Evolutionary conservation across 2,113 vertebrate species (phyloP).

Genomic region (Mobula birostris): DNA sequence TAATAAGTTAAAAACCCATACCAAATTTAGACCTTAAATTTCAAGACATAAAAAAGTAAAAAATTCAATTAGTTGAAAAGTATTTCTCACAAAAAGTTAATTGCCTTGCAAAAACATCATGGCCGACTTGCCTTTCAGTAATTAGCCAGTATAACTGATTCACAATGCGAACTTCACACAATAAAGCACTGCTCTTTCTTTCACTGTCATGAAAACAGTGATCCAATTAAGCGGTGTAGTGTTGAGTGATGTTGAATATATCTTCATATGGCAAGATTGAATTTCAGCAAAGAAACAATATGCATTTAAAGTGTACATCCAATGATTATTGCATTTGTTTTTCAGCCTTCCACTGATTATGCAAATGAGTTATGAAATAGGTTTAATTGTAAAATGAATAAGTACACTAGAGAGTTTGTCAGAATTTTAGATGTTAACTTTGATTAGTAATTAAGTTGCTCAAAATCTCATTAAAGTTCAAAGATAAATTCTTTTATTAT

Average conservation of each 20-base stretch:
- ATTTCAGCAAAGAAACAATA: not conserved
- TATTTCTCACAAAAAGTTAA: not conserved
- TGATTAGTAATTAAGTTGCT: not conserved
- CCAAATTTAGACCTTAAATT: not conserved
- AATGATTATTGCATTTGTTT: not conserved
- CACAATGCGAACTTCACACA: not conserved
- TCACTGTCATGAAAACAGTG: not conserved
- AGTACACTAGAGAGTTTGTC: not conserved
- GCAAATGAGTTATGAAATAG: not conserved
- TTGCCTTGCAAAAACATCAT: not conserved
- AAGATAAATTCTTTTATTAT: not conserved
- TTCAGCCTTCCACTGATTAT: not conserved
- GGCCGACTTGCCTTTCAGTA: not conserved
- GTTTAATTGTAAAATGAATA: not conserved
- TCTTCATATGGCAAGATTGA: not conserved
- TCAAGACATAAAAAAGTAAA: not conserved
- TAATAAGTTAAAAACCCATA: not conserved
- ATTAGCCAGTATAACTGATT: not conserved
- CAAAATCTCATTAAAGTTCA: not conserved
- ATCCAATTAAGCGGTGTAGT: not conserved
- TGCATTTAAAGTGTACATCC: not conserved
- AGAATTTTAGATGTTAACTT: not conserved
- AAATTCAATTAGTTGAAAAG: not conserved
- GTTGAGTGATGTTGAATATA: not conserved
- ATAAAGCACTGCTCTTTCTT: not conserved